Evolutionary conservation across 1,140 invertebrate genomes (phyloP), one percentile per base, ranked within the genome.

Genomic region (Drosophila hydei): DNA sequence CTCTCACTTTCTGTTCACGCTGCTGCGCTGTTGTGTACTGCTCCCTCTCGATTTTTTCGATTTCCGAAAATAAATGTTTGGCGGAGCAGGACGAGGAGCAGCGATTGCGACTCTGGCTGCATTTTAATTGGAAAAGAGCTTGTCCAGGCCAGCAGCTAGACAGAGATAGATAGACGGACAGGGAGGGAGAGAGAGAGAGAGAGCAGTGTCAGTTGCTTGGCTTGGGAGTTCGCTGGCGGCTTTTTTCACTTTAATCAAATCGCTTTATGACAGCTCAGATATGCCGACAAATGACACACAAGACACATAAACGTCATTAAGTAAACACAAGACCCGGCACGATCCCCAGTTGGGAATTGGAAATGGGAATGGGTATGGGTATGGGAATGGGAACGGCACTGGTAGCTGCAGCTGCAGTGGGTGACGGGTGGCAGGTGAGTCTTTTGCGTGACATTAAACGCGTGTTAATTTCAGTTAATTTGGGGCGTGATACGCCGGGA

Each of bases 381-480:
- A 64, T 45, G 42, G 21, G 51, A 33, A 45, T 27, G 47, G 23
- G 47, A 21, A 21, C 11, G 43, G 16, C 1, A 18, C 0, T 18
- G 43, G 43, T 21, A 45, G 18, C 43, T 11, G 19, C 14, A 45
- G 18, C 43, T 11, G 19, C 14, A 45, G 4, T 12, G 40, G 9
- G 11, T 12, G 12, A 38, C n/a, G 77, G 75, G 65, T 83, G 71
- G 80, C 76, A 87, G 81, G 81, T 87, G 81, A 81, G 65, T 3
- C 30, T 45, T 69, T 68, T 54, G 80, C 55, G 71, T 87, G 80
- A 85, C 80, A 85, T 87, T 87, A 85, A 85, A 85, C 81, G 83
- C 81, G 81, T 85, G 81, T 85, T 85, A 85, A 85, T 85, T 85
- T 85, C 71, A 88, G 80, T 88, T 85, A 87, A 85, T 85, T 87